A percentile compares a stretch with the other conserved stretches of the same genome.
Evolutionary conservation across 2,888 invertebrate genomes (phyloP).

Genomic region (Pandemis heparana): DNA sequence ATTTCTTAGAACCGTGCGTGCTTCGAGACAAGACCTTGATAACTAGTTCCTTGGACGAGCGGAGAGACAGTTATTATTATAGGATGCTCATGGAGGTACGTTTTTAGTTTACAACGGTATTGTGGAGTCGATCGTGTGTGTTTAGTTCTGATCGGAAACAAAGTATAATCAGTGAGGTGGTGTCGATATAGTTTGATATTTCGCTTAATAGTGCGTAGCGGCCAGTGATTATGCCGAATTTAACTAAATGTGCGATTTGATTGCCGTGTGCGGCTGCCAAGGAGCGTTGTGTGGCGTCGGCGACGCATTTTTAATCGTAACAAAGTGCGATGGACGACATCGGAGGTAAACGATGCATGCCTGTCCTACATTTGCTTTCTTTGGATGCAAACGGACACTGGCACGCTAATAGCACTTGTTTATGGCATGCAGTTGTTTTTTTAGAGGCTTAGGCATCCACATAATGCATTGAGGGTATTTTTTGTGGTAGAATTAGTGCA

Average conservation of each 20-base stretch:
- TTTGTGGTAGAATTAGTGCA: conserved; percentile 46
- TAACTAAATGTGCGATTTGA: conserved; percentile 73
- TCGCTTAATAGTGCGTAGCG: conserved; percentile 62
- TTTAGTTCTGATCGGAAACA: conserved; percentile 55
- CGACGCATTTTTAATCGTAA: conserved; percentile 63
- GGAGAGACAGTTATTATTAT: conserved; percentile 83
- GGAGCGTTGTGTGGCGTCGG: conserved; percentile 73
- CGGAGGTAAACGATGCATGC: conserved; percentile 80
- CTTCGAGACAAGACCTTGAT: conserved; percentile 84
- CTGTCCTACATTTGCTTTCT: conserved; percentile 53
- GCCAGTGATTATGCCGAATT: conserved; percentile 72
- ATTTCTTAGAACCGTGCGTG: conserved; percentile 79
- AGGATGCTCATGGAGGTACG: conserved; percentile 84
- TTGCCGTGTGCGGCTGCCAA: conserved; percentile 66
- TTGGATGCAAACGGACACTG: conserved; percentile 36
- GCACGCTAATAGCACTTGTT: conserved; percentile 39
- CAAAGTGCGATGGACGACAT: conserved; percentile 79
- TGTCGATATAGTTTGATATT: conserved; percentile 47
- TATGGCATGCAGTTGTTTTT: conserved; percentile 42
- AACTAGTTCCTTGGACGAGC: conserved; percentile 84
- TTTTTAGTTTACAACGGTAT: conserved; percentile 76
- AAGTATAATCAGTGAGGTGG: conserved; percentile 68
- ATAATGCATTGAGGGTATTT: conserved; percentile 42
- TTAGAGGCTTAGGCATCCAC: conserved; percentile 47
- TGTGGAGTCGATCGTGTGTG: conserved; percentile 72